Evolutionary conservation across 2,113 vertebrate species (phyloP).

Genomic region (Ariopsis seemanni): DNA sequence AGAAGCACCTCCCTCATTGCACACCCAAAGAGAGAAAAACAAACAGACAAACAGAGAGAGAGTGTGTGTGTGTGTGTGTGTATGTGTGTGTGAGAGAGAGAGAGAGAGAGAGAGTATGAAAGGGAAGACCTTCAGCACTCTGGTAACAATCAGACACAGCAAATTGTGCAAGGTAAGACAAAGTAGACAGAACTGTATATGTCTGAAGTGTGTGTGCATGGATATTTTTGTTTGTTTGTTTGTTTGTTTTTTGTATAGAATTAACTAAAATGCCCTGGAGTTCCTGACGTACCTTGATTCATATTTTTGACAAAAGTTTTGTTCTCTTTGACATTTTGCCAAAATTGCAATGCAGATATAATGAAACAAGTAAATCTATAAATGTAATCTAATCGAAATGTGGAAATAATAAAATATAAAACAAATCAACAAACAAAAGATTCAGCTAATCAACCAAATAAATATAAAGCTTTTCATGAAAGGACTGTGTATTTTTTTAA

Average conservation of each 20-base stretch:
- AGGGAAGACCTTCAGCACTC: neutral
- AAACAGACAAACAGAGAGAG: neutral
- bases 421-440: neutral
- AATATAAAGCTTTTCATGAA: neutral
- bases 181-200: slow-evolving; percentile 19
- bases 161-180: slow-evolving; percentile 29
- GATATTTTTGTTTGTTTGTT: too few relatives aligned
- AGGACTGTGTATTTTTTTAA: neutral
- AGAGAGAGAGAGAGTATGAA: slow-evolving; percentile 25
- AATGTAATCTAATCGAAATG: neutral
- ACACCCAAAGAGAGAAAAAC: neutral
- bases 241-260: neutral
- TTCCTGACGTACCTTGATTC: neutral
- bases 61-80: too few relatives aligned
- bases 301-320: neutral
- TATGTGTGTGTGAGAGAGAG: neutral
- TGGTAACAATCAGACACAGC: neutral
- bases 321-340: neutral
- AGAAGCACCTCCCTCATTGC: slow-evolving; percentile 24
- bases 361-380: neutral
- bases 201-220: slow-evolving; percentile 6
- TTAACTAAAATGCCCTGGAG: neutral
- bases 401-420: neutral
- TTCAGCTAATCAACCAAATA: neutral
- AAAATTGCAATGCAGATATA: neutral